Evolutionary conservation across 2,888 invertebrate genomes (phyloP).

Genomic region (Plagodis pulveraria): DNA sequence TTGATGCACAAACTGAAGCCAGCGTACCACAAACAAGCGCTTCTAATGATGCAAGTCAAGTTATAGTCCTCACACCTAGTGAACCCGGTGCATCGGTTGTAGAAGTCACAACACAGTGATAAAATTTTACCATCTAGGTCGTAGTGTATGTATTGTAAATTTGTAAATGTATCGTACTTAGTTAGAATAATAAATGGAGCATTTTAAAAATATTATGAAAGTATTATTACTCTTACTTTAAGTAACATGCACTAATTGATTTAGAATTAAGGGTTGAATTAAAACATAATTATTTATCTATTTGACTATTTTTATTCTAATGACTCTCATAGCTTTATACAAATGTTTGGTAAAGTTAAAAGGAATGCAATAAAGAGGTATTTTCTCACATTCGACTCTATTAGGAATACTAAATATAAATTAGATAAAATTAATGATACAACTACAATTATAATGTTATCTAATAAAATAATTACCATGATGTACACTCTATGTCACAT

Average conservation of each 20-base stretch:
- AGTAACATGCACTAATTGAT: slow-evolving; percentile 3
- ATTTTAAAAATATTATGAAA: slow-evolving; percentile 13
- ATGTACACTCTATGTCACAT: slow-evolving; percentile 61
- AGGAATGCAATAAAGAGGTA: slow-evolving; percentile 81
- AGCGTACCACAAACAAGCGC: slow-evolving; percentile 15
- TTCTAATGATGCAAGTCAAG: slow-evolving; percentile 14
- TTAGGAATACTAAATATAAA: slow-evolving; percentile 54
- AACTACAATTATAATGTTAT: slow-evolving; percentile 26
- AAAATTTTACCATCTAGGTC: slow-evolving; percentile 25
- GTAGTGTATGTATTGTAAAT: slow-evolving; percentile 33
- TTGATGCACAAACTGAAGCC: slow-evolving; percentile 27
- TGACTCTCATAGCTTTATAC: slow-evolving; percentile 74
- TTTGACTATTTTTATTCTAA: slow-evolving; percentile 52
- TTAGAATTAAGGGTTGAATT: too few relatives aligned
- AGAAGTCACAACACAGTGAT: slow-evolving; percentile 62
- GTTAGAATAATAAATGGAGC: slow-evolving; percentile 38
- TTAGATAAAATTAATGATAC: slow-evolving; percentile 57
- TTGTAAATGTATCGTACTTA: slow-evolving; percentile 36
- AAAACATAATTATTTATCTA: not conserved
- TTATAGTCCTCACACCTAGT: slow-evolving; percentile 43
- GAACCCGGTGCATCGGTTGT: slow-evolving; percentile 67
- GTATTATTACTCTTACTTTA: not conserved
- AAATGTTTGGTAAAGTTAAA: slow-evolving; percentile 76
- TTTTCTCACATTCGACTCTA: slow-evolving; percentile 61
- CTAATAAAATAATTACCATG: slow-evolving; percentile 34